Evolutionary conservation across 2,113 vertebrate genomes (phyloP).

Genomic region (Oxyruncus cristatus): DNA sequence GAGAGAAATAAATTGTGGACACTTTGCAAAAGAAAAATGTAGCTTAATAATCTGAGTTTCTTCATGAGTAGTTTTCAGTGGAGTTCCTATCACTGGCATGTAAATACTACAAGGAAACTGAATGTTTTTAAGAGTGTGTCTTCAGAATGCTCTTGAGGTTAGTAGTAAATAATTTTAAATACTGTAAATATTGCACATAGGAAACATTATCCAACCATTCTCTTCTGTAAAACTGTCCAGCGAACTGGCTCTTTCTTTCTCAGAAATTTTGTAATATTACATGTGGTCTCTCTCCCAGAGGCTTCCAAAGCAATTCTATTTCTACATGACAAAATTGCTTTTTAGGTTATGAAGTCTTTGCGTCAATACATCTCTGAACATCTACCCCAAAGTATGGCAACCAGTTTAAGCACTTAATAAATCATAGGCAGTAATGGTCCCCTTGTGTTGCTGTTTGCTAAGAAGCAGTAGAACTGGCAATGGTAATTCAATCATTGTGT

Average conservation of each 20-base stretch:
- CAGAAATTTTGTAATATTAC: not conserved
- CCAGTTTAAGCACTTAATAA: not conserved
- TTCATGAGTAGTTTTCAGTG: not conserved
- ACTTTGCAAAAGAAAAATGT: not conserved
- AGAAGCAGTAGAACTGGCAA: not conserved
- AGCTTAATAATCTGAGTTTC: not conserved
- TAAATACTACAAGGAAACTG: not conserved
- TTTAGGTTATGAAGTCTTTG: not conserved
- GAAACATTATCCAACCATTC: not conserved
- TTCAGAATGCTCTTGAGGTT: not conserved
- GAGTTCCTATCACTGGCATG: not conserved
- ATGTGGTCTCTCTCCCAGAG: not conserved
- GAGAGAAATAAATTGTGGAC: not conserved
- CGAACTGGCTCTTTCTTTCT: not conserved
- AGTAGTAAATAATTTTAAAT: not conserved
- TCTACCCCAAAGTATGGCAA: not conserved
- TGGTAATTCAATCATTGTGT: not conserved
- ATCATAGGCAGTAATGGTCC: not conserved
- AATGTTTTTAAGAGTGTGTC: not conserved
- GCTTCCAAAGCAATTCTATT: constrained; percentile 31
- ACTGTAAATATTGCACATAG: not conserved
- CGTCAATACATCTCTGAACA: not conserved
- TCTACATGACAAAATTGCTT: not conserved
- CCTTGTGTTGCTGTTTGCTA: not conserved
- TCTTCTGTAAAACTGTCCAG: not conserved